Evolutionary conservation across 2,888 invertebrate species (phyloP), one percentile per base, ranked within the genome.

Genomic region (Luperina nickerlii): DNA sequence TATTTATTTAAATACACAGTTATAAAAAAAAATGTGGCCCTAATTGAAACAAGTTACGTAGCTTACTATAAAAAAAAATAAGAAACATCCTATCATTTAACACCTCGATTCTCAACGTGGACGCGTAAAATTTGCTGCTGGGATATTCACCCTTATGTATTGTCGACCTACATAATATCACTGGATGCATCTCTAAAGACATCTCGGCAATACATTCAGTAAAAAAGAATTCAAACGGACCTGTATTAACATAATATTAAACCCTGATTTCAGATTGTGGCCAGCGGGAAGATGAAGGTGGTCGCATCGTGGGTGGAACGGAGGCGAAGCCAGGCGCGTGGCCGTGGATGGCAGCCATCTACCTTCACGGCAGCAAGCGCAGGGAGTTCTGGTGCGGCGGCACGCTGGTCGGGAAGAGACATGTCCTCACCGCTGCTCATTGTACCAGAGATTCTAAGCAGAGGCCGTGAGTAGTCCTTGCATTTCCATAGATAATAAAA

Each of bases 301-400:
- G 98, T 85, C 97, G 99, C 8, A 98, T 99, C 67, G 99, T 99
- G 0, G 99, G 99, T 0, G 99, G 99, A 8, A 98, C 98, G 76
- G 98, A 98, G 92, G 97, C 99, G 0, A 97, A 98, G 45, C 98
- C 98, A 0, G 99, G 99, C 0, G 98, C 98, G 75, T 99, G 99
- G 99, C 99, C 99, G 0, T 99, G 99, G 99, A 98, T 99, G 98
- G 99, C 98, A 0, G 99, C 99, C 2, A 99, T 99, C 89, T 99
- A 98, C 95, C 97, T 99, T 70, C 98, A 99, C 92, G 99, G 99
- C 15, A 98, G 98, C 62, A 98, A 98, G 90, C 97, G 98, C 48
- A 98, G 98, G 0, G 99, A 99, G 94, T 99, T 99, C 96, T 99
- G 99, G 99, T 99, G 99, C 92, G 99, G 99, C 0, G 99, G 99